Percentiles rank a stretch among this genome's conserved stretches.
Evolutionary conservation across 2,888 invertebrate genomes (phyloP).

Genomic region (Alviniconcha strummeri): DNA sequence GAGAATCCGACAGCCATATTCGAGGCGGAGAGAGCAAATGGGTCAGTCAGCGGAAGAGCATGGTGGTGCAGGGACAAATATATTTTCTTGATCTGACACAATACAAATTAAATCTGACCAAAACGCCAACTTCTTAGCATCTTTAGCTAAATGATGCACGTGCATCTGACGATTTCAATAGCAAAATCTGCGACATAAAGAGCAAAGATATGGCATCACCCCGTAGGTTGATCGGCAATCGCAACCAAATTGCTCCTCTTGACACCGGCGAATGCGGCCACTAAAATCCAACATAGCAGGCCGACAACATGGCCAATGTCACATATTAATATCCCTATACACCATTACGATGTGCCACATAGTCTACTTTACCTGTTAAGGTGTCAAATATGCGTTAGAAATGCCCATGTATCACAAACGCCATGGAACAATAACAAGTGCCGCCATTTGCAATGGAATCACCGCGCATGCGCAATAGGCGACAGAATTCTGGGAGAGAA

Average conservation of each 20-base stretch:
- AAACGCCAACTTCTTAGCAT: not conserved
- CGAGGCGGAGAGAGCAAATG: conserved; percentile 34
- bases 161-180: not conserved
- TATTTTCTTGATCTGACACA: not conserved
- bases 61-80: conserved; percentile 8
- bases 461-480: conserved; percentile 71
- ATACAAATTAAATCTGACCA: not conserved
- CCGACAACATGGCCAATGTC: not conserved
- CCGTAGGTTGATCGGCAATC: conserved; percentile 31
- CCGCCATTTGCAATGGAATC: conserved; percentile 95
- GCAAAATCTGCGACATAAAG: conserved; percentile 17
- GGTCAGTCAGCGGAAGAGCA: conserved; percentile 37
- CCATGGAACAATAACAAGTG: conserved; percentile 98
- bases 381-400: conserved; percentile 75
- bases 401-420: conserved; percentile 79
- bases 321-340: conserved; percentile 4
- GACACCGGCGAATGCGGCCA: conserved; percentile 32
- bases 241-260: conserved; percentile 32
- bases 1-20: conserved; percentile 31
- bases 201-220: conserved; percentile 26
- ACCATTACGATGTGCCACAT: conserved; percentile 10
- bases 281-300: conserved; percentile 21
- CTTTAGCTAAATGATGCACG: conserved; percentile 5
- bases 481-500: conserved; percentile 63
- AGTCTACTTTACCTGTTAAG: conserved; percentile 73